Percentiles rank a stretch among this genome's conserved stretches.
Evolutionary conservation across 2,113 vertebrate species (phyloP).

Genomic region (Hydrolagus affinis): DNA sequence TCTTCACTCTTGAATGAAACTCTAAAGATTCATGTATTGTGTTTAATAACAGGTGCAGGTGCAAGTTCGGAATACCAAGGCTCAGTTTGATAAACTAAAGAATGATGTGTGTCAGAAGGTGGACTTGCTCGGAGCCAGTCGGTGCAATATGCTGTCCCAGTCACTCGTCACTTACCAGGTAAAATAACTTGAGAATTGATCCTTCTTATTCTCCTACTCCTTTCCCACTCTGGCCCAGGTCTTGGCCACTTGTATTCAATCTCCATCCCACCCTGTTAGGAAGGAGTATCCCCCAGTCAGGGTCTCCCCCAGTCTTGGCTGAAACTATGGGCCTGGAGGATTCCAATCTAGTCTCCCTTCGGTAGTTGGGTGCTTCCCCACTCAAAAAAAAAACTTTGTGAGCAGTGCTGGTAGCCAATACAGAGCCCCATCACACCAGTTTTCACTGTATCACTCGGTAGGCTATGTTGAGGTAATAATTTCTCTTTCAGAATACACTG

Average conservation of each 20-base stretch:
- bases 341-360: not conserved
- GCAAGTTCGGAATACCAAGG: slow-evolving; percentile 65
- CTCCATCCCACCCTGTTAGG: not conserved
- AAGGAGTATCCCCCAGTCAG: not conserved
- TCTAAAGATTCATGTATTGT: not conserved
- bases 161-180: slow-evolving; percentile 67
- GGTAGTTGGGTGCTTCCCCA: not conserved
- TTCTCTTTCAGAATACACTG: slow-evolving; percentile 56
- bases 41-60: slow-evolving; percentile 54
- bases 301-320: not conserved
- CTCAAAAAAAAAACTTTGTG: too few species aligned
- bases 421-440: not conserved
- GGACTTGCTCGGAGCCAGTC: slow-evolving; percentile 68
- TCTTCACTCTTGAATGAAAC: too few species aligned
- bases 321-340: not conserved
- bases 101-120: slow-evolving; percentile 72
- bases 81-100: slow-evolving; percentile 71
- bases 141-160: slow-evolving; percentile 68
- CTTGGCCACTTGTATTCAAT: not conserved
- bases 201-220: not conserved
- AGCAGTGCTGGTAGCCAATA: not conserved
- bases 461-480: slow-evolving; percentile 26
- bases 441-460: not conserved
- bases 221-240: not conserved
- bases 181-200: slow-evolving; percentile 6